Evolutionary conservation across 2,888 invertebrate genomes (phyloP).

Genomic region (Mellilla xanthometata): DNA sequence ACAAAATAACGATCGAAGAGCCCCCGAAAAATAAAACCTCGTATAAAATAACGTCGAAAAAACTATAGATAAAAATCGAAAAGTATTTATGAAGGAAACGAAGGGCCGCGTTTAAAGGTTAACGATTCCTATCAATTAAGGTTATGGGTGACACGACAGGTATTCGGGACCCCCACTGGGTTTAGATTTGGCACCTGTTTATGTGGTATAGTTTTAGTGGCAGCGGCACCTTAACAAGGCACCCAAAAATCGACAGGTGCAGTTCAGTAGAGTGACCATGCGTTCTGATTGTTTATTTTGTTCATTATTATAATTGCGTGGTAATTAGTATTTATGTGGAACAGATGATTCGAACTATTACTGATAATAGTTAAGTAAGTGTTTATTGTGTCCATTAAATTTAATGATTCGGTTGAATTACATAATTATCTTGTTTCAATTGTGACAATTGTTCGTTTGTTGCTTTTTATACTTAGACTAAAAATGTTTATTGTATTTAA

Average conservation of each 20-base stretch:
- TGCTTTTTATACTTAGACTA: no score
- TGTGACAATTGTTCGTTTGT: no score
- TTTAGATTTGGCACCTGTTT: constrained; percentile 76
- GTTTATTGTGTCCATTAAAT: constrained; percentile 2
- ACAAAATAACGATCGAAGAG: constrained; percentile 73
- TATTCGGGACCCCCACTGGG: constrained; percentile 69
- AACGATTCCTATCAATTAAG: constrained; percentile 82
- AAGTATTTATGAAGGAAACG: constrained; percentile 77
- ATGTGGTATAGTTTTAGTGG: constrained; percentile 66
- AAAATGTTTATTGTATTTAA: no score
- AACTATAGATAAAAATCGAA: constrained; percentile 70
- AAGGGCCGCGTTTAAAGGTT: constrained; percentile 76
- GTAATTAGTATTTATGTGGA: constrained; percentile 13
- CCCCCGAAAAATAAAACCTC: constrained; percentile 79
- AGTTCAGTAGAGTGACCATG: constrained; percentile 47
- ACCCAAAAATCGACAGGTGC: constrained; percentile 62
- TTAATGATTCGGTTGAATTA: neutral
- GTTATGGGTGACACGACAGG: constrained; percentile 73
- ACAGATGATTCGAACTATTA: constrained; percentile 4
- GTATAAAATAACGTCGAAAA: constrained; percentile 73
- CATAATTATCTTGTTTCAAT: no score
- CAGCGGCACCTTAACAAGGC: constrained; percentile 54
- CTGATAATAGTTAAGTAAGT: neutral
- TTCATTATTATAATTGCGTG: constrained; percentile 13
- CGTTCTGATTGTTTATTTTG: constrained; percentile 5